Evolutionary conservation across 2,113 vertebrate genomes (phyloP).

Genomic region (Verasper variegatus): DNA sequence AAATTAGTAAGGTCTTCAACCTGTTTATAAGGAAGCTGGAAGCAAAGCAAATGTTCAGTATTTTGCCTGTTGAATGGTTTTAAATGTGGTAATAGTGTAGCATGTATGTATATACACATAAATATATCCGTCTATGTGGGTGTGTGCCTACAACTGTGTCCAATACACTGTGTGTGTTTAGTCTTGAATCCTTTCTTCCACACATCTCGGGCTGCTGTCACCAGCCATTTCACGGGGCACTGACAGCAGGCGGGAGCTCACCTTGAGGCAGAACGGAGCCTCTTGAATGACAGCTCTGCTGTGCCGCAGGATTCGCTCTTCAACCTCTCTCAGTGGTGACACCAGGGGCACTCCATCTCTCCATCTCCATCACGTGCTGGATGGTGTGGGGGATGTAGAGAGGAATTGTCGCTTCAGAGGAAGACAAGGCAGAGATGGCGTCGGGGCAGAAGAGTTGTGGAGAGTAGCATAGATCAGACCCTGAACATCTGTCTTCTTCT

Average conservation of each 20-base stretch:
- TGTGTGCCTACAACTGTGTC: not conserved
- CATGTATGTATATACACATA: not conserved
- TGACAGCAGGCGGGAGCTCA: conserved; percentile 71
- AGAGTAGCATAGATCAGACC: conserved; percentile 26
- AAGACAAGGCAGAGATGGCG: conserved; percentile 27
- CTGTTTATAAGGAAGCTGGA: too few relatives aligned
- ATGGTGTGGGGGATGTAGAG: conserved; percentile 25
- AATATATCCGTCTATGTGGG: conserved; percentile 1
- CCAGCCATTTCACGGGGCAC: conserved; percentile 52
- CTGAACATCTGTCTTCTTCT: not conserved
- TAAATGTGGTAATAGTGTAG: not conserved
- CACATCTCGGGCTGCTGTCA: conserved; percentile 60
- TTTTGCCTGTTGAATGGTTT: not conserved
- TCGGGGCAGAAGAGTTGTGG: not conserved
- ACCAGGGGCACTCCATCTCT: conserved; percentile 59
- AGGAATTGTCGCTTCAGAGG: conserved; percentile 25
- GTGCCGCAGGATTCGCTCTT: conserved; percentile 58
- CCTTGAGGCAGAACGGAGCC: conserved; percentile 74
- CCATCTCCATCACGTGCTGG: conserved; percentile 13
- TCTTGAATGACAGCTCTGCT: conserved; percentile 77
- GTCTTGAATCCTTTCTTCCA: conserved; percentile 20
- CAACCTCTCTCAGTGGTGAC: conserved; percentile 72
- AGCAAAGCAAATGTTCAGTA: not conserved
- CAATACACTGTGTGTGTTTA: conserved; percentile 11
- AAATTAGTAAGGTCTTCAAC: too few relatives aligned